Percentiles rank a stretch among this genome's conserved stretches.
Conservation (phyloP, 1,140 invertebrate species). For the Bombus vancouverensis region DNA sequence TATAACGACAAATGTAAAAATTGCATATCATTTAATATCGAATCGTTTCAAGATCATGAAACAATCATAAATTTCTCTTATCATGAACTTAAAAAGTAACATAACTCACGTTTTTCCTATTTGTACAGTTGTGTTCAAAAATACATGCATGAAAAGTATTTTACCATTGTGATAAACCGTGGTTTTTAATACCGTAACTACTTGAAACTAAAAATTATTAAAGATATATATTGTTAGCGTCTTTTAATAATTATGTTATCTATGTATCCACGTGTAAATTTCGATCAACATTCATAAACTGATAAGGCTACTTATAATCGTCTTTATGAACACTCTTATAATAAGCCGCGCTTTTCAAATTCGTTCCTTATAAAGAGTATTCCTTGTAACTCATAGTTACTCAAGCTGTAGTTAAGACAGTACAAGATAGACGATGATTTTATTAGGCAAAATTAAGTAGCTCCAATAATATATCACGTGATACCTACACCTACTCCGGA, state of each 20-base stretch:
- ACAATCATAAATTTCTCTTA: neutral
- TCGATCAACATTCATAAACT: neutral
- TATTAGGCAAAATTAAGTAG: neutral
- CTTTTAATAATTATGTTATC: neutral
- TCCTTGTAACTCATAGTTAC: neutral
- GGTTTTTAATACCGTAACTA: neutral
- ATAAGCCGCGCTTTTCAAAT: conserved; percentile 13
- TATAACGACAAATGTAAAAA: conserved; percentile 6
- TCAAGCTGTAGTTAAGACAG: too few relatives aligned
- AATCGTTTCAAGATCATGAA: neutral
- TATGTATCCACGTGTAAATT: neutral
- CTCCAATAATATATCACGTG: neutral
- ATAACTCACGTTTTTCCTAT: neutral
- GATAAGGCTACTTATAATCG: neutral
- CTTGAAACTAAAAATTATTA: neutral
- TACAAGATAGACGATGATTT: neutral
- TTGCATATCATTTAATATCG: neutral
- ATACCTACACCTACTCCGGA: neutral
- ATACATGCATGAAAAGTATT: neutral
- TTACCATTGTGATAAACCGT: neutral
- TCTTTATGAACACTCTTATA: neutral
- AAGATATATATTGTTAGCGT: neutral
- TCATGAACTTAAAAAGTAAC: neutral
- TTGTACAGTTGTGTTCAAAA: neutral
- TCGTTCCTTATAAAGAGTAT: neutral